These are phyloP conservation scores for Sminthurinus aureus DNA, from an alignment of 2,888 invertebrate species.

Conservation along the genomic window DNA sequence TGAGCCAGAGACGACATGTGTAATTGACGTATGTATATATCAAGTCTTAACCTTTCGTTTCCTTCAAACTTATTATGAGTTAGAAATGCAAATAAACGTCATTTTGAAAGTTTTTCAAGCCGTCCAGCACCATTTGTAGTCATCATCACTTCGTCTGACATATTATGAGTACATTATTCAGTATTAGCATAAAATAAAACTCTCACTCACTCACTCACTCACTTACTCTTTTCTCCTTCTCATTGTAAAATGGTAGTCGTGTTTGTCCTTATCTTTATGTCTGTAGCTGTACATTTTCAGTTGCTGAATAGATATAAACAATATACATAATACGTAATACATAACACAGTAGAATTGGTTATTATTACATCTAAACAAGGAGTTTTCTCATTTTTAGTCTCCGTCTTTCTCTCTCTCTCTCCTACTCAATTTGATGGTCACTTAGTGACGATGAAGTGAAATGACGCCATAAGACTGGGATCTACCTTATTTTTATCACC, in stretches of 20 bases:
- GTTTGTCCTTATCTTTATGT: no score
- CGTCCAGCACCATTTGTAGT: constrained; percentile 19
- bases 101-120: constrained; percentile 25
- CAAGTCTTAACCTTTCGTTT: constrained; percentile 34
- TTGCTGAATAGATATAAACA: background rate
- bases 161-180: background rate
- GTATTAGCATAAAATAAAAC: background rate
- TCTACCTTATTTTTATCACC: no score
- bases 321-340: background rate
- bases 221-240: no score
- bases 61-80: constrained; percentile 27
- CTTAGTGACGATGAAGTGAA: constrained; percentile 27
- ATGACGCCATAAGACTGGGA: constrained; percentile 3
- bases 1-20: background rate
- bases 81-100: constrained; percentile 34
- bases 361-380: background rate
- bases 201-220: no score
- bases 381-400: background rate
- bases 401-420: no score
- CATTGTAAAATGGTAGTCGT: no score
- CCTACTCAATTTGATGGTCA: constrained; percentile 18
- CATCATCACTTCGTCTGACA: constrained; percentile 22
- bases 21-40: background rate
- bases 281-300: background rate
- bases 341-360: background rate